Evolutionary conservation across 2,113 vertebrate genomes (phyloP).

Genomic region (Hypocryptadius cinnamomeus): DNA sequence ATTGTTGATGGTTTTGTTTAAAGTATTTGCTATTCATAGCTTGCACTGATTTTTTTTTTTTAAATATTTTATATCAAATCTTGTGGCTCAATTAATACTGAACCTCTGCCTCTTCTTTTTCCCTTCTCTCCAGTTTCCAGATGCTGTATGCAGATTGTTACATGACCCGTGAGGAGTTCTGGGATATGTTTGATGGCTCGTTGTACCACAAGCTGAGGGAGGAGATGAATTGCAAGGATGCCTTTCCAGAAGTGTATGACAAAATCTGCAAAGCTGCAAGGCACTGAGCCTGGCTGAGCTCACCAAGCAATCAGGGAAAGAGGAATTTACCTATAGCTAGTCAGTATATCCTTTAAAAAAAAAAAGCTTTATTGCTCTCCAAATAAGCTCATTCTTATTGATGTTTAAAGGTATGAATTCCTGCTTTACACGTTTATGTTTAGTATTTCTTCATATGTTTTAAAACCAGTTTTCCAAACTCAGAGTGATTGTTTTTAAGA

Average conservation of each 20-base stretch:
- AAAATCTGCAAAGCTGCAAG: conserved; percentile 97
- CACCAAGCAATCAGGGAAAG: conserved; percentile 53
- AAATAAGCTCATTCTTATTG: conserved; percentile 49
- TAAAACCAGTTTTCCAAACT: conserved; percentile 1
- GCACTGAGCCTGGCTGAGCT: conserved; percentile 72
- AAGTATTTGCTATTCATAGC: neutral
- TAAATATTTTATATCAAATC: neutral
- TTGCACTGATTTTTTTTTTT: neutral
- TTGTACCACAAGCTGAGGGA: conserved; percentile 89
- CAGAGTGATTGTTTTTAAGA: conserved; percentile 43
- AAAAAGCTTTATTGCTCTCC: conserved; percentile 59
- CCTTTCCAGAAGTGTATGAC: conserved; percentile 96
- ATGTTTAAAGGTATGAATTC: conserved; percentile 39
- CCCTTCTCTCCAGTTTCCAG: conserved; percentile 80
- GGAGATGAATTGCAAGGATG: conserved; percentile 83
- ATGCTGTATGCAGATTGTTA: conserved; percentile 98
- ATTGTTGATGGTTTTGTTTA: neutral
- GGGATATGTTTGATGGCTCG: conserved; percentile 96
- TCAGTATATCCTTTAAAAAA: conserved; percentile 26
- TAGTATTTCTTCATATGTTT: conserved; percentile 3
- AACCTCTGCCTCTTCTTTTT: neutral
- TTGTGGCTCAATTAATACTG: neutral
- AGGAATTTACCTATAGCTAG: conserved; percentile 50
- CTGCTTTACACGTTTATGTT: conserved; percentile 48
- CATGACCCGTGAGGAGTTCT: conserved; percentile 94